phyloP scores from a whole-genome alignment of 1,140 invertebrate species.

The Lordiphosa collinella region DNA sequence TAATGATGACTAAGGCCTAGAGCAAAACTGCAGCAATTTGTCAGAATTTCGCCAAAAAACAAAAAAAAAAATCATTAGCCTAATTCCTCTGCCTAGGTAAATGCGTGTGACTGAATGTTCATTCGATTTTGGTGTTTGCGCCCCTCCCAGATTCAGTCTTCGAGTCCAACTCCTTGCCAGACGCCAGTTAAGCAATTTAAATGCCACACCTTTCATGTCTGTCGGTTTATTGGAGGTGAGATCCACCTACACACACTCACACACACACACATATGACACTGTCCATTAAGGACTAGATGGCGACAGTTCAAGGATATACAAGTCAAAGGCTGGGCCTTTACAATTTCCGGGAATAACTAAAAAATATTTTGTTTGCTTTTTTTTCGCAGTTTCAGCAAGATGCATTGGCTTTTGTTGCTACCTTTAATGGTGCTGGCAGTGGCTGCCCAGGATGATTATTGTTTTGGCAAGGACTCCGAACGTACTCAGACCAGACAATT shows the following conservation, averaged over 20 bases:
- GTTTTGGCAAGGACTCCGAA: conserved; percentile 82
- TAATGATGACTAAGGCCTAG: conserved; percentile 51
- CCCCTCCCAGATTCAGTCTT: conserved; percentile 53
- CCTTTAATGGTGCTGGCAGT: conserved; percentile 32
- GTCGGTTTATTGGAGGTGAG: conserved; percentile 5
- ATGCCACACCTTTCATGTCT: conserved; percentile 62
- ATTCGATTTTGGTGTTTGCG: conserved; percentile 38
- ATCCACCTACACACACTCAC: conserved; percentile 9
- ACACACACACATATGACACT: conserved; percentile 71
- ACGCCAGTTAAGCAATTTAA: conserved; percentile 66
- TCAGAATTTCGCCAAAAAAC: conserved; percentile 24
- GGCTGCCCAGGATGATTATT: conserved; percentile 80
- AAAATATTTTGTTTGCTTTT: background rate
- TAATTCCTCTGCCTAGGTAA: conserved; percentile 53
- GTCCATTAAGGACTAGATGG: conserved; percentile 32
- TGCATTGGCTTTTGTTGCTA: conserved; percentile 45
- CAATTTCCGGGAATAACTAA: conserved; percentile 27
- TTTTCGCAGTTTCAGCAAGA: conserved; percentile 26
- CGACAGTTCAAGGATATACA: conserved; percentile 71
- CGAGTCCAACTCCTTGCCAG: conserved; percentile 49
- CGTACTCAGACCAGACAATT: conserved; percentile 82
- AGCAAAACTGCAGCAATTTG: conserved; percentile 68
- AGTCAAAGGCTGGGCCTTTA: conserved; percentile 54
- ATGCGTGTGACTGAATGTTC: conserved; percentile 50
- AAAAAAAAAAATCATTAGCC: conserved; percentile 62